Evolutionary conservation across 2,888 invertebrate genomes (phyloP), one percentile per base, ranked within the genome.

Genomic region (Calephelis perditalis): DNA sequence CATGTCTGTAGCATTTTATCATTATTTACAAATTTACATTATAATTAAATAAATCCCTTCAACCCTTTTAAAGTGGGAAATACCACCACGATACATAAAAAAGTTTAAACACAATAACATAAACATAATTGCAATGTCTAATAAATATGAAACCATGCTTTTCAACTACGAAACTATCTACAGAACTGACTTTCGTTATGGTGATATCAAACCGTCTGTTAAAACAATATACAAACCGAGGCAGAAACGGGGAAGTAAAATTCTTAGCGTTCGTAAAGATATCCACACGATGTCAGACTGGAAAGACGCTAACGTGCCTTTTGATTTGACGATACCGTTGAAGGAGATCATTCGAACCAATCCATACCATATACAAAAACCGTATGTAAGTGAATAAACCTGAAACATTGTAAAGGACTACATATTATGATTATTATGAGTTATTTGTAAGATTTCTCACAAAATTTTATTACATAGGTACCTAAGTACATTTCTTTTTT

Each of bases 221-320:
- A 66, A 60, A 60, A 76, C 76, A 0, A 60, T 61, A 1, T 73
- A 72, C 43, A 66, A 68, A 47, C 46, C 55, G 12, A 75, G 72
- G 55, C 61, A 65, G 0, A 46, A 9, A 3, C 63, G 67, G 26
- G 35, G 56, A 0, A 70, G 63, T n/a, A 59, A 62, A 4, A 59
- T 64, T 15, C 62, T 61, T 5, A 58, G 65, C 1, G 72, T 72
- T 6, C 35, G 75, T 59, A 80, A 74, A 62, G 67, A 76, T 44
- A 37, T 70, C 3, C 71, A 78, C 12, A 71, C 78, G 1, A 44
- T 81, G 56, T 67, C 67, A 0, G 68, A 73, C 0, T 77, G 73
- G 73, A 76, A 67, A 37, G 62, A 58, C 2, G 62, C 65, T 0
- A 61, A 63, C 12, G 62, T 76, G 0, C 75, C 74, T 0, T 71